Base-by-base conservation (phyloP, 2,797 vertebrate species). In the Rhinoraja longicauda region DNA sequence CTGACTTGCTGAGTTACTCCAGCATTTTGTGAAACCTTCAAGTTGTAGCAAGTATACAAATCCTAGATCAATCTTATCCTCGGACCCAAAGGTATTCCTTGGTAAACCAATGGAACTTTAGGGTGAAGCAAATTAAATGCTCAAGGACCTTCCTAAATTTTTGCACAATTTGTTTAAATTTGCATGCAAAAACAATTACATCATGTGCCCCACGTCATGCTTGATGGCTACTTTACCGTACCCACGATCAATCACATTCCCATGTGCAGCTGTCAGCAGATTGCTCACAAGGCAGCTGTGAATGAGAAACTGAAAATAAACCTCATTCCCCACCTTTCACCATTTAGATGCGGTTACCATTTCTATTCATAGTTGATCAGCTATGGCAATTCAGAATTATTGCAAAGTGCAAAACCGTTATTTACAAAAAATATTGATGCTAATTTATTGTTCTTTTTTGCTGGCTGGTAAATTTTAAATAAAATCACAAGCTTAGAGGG, bases 381-480 rank as follows among this genome's bases (percentile, higher is more conserved):
- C 84, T 64, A 8, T 45, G 82, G 24, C 26, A 88, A 88, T 36
- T 67, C n/a, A 67, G 36, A 24, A 19, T 88, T 36, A 67, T 19
- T 67, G n/a, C 59, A 5, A 15, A 59, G 12, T 59, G 29, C 57
- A 86, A 29, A 86, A 59, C 0, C 3, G 45, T 67, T 62, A 86
- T 88, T 67, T 88, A 62, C 15, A 19, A 62, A 19, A 53, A 53
- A 72, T 19, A 86, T n/a, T 17, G n/a, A 15, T 24, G 32, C 8
- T 36, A 32, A 36, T 88, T 62, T 86, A 29, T 29, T 32, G 15
- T 62, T 86, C n/a, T 62, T 67, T 88, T n/a, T 6, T 21, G 59
- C 84, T 62, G 10, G 84, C n/a, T 88, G 82, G 62, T 26, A 88
- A 88, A 10, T 67, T 67, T 86, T 12, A 86, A 86, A 86, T 17